Percentiles rank a stretch among this genome's conserved stretches.
These are phyloP conservation scores for Australoheros facetus DNA, from an alignment of 2,797 vertebrate species.

Conservation along the genomic window DNA sequence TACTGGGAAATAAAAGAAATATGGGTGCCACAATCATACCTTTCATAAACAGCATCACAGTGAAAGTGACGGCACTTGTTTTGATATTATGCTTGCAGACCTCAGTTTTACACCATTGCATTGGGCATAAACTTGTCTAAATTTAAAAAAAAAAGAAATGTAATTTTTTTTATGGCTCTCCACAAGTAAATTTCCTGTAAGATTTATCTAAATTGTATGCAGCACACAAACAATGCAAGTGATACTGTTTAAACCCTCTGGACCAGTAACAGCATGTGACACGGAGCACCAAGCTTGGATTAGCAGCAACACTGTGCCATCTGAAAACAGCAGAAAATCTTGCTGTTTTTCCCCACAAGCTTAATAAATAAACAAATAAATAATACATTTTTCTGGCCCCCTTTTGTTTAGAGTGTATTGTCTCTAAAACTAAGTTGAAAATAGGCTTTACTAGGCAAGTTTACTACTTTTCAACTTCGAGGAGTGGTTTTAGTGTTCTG, in stretches of 20 bases:
- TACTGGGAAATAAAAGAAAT: constrained; percentile 4
- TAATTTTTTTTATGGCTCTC: not conserved
- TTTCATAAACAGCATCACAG: constrained; percentile 3
- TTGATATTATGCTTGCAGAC: constrained; percentile 9
- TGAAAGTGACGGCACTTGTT: constrained; percentile 12
- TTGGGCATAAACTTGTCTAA: constrained; percentile 7
- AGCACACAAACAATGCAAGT: not conserved
- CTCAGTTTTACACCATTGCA: constrained; percentile 15
- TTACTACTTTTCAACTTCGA: not conserved
- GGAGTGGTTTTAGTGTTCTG: not conserved
- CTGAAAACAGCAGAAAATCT: constrained; percentile 12
- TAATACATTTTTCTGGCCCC: not conserved
- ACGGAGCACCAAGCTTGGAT: constrained; percentile 13
- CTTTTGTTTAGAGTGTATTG: not conserved
- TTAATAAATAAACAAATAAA: constrained; percentile 28
- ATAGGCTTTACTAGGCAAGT: too few relatives aligned
- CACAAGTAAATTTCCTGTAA: not conserved
- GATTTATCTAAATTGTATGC: not conserved
- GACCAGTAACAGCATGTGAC: constrained; percentile 5
- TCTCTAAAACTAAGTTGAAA: too few relatives aligned
- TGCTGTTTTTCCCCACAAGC: constrained; percentile 40
- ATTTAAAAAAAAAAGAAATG: too few relatives aligned
- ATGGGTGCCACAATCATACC: not conserved
- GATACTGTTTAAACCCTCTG: not conserved
- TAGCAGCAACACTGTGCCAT: not conserved